Percentiles rank a stretch among this genome's conserved stretches.
Evolutionary conservation across 2,888 invertebrate species (phyloP).

Genomic region (Drosophila multiciliata): DNA sequence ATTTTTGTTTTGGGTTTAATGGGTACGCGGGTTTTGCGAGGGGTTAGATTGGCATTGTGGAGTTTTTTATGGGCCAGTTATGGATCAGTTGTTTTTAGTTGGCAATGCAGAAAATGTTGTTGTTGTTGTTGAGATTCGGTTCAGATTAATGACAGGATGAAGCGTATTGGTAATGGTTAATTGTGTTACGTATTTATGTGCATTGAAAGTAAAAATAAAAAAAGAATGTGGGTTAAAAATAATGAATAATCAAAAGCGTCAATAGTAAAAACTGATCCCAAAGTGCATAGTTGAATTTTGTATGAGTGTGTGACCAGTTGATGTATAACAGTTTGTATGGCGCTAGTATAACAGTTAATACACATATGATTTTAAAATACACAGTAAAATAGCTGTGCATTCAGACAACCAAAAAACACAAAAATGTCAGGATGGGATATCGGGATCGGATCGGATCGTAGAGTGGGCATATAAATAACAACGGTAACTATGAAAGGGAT

Average conservation of each 20-base stretch:
- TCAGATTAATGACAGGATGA: constrained; percentile 43
- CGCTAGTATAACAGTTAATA: constrained; percentile 3
- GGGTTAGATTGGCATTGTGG: constrained; percentile 28
- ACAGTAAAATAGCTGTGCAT: not conserved
- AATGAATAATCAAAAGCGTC: constrained; percentile 8
- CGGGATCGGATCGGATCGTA: not conserved
- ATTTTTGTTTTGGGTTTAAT: constrained; percentile 31
- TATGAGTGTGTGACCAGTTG: not conserved
- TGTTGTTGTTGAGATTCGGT: constrained; percentile 4
- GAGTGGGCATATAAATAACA: not conserved
- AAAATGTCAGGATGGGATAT: not conserved
- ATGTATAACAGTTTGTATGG: constrained; percentile 6
- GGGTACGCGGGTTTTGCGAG: constrained; percentile 18
- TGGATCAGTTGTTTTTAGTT: constrained; percentile 12
- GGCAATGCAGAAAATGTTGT: constrained; percentile 21
- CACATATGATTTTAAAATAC: not conserved
- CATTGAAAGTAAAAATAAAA: constrained; percentile 34
- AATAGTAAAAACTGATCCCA: constrained; percentile 7
- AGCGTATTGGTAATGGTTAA: constrained; percentile 10
- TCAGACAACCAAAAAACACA: not conserved
- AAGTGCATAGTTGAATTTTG: not conserved
- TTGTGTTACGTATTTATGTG: constrained; percentile 6
- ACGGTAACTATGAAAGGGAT: not conserved
- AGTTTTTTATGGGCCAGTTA: constrained; percentile 18
- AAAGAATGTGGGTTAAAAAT: constrained; percentile 31